Conservation (phyloP, 2,113 vertebrate species). For the Oreochromis tanganicae region DNA sequence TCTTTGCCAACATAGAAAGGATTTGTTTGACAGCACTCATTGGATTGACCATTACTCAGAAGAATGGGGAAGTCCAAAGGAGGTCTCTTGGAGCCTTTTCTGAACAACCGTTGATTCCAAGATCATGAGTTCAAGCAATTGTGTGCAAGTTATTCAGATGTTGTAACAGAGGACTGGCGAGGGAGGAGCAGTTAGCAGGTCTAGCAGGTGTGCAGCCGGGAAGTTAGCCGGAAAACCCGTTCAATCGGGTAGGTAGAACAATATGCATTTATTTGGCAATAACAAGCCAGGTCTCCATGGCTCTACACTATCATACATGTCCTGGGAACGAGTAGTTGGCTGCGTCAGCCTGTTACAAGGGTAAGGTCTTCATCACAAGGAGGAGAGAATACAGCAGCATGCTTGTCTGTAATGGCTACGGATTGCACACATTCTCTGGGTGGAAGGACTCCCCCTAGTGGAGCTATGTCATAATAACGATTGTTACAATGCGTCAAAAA, state of each 20-base stretch:
- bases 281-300: neutral
- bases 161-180: neutral
- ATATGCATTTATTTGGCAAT: neutral
- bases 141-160: neutral
- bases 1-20: neutral
- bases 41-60: neutral
- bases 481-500: neutral
- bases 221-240: neutral
- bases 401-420: neutral
- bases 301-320: neutral
- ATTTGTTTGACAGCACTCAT: neutral
- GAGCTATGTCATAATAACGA: neutral
- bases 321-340: neutral
- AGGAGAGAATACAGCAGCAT: neutral
- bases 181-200: neutral
- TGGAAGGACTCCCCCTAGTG: neutral
- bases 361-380: neutral
- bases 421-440: neutral
- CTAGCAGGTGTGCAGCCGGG: neutral
- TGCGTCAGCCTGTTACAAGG: neutral
- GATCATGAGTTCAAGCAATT: neutral
- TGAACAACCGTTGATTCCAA: neutral
- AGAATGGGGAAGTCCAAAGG: neutral
- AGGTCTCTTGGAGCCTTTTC: neutral
- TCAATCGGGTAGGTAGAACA: neutral